Evolutionary conservation across 2,888 invertebrate species (phyloP).

Genomic region (Tolmerus cingulatus): DNA sequence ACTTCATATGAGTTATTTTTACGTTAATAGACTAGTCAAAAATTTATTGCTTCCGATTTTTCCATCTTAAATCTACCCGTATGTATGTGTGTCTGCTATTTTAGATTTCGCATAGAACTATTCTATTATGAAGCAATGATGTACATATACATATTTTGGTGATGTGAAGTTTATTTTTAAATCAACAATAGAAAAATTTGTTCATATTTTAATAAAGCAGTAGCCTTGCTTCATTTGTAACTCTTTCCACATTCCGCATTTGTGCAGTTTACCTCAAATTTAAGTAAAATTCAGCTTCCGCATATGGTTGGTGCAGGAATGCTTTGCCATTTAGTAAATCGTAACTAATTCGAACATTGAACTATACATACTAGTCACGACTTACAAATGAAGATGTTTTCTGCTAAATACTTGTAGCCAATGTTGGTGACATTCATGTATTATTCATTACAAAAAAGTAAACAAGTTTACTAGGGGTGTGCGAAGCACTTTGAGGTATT

Average conservation of each 20-base stretch:
- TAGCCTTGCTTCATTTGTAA: not conserved
- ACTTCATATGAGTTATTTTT: not conserved
- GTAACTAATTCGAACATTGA: not conserved
- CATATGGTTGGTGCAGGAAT: not conserved
- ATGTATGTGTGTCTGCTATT: not conserved
- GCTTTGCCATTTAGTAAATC: not conserved
- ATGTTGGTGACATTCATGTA: not conserved
- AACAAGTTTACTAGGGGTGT: not conserved
- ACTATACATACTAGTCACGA: not conserved
- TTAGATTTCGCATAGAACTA: not conserved
- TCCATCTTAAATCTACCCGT: not conserved
- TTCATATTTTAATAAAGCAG: not conserved
- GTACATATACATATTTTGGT: not conserved
- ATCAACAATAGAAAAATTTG: not conserved
- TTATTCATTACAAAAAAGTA: not conserved
- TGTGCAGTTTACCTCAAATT: not conserved
- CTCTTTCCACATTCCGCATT: not conserved
- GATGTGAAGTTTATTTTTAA: not conserved
- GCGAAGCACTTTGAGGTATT: not conserved
- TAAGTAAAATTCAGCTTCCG: not conserved
- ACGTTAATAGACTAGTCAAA: not conserved
- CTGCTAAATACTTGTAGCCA: not conserved
- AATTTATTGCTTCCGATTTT: not conserved
- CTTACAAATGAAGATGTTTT: not conserved
- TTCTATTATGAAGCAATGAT: not conserved